Evolutionary conservation across 2,888 invertebrate genomes (phyloP).

Genomic region (Panzeria rudis): DNA sequence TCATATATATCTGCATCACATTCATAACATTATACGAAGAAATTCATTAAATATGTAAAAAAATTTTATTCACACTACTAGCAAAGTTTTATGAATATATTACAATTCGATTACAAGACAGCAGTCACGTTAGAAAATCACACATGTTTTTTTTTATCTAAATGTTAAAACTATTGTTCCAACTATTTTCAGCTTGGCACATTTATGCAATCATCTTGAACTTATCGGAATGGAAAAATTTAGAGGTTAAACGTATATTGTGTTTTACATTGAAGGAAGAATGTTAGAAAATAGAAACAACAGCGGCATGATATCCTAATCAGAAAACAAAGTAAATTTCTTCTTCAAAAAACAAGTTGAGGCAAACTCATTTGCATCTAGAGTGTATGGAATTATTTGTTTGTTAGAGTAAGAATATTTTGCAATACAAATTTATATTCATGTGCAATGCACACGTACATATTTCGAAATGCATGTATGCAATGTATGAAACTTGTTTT

Average conservation of each 20-base stretch:
- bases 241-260: constrained; percentile 23
- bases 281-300: constrained; percentile 8
- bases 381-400: neutral
- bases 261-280: neutral
- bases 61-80: neutral
- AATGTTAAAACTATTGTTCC: constrained; percentile 3
- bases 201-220: constrained; percentile 38
- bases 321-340: neutral
- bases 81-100: constrained; percentile 6
- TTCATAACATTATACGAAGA: neutral
- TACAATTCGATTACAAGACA: constrained; percentile 5
- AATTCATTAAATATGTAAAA: neutral
- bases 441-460: neutral
- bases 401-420: neutral
- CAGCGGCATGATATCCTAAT: neutral
- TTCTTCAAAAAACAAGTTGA: neutral
- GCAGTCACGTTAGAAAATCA: neutral
- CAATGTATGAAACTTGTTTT: neutral
- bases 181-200: neutral
- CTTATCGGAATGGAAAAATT: constrained; percentile 41
- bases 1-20: neutral
- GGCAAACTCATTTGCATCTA: neutral
- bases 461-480: neutral
- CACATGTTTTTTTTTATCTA: neutral
- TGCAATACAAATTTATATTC: neutral